These are phyloP conservation scores for Euphonia xanthogaster DNA, from an alignment of 2,797 vertebrate species.

Conservation along the genomic window DNA sequence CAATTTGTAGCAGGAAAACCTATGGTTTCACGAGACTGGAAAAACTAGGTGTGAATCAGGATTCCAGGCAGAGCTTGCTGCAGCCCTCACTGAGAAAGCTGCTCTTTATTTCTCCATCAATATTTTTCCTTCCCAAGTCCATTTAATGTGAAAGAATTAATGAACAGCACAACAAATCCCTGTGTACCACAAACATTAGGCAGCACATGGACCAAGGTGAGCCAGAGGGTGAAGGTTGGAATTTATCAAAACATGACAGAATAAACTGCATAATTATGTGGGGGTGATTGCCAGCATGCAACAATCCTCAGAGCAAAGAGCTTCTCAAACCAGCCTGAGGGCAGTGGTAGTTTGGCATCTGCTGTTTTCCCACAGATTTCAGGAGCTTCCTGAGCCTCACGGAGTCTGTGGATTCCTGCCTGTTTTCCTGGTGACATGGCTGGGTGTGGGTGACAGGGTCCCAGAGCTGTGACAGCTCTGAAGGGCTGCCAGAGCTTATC, in stretches of 20 bases:
- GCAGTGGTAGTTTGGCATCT: not conserved
- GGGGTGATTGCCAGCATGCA: constrained; percentile 38
- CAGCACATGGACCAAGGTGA: not conserved
- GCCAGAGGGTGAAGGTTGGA: constrained; percentile 13
- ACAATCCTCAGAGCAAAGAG: not conserved
- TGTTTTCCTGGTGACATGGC: not conserved
- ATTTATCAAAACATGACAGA: constrained; percentile 56
- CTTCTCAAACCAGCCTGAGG: not conserved
- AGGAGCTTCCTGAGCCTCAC: not conserved
- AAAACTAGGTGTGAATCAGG: not conserved
- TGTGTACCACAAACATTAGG: not conserved
- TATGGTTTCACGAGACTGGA: not conserved
- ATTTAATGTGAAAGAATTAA: constrained; percentile 36
- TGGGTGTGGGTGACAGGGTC: not conserved
- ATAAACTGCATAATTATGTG: constrained; percentile 41
- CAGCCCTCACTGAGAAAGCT: not conserved
- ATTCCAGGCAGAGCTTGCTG: not conserved
- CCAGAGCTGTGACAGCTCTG: not conserved
- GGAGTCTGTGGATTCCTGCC: not conserved
- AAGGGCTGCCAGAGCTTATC: not conserved
- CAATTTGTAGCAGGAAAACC: constrained; percentile 5
- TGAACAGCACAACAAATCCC: constrained; percentile 48
- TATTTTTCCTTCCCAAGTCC: constrained; percentile 33
- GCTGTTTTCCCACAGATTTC: not conserved
- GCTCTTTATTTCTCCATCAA: constrained; percentile 28